These are phyloP conservation scores for Dendrocincla fuliginosa DNA, from an alignment of 2,797 vertebrate species.

Conservation along the genomic window DNA sequence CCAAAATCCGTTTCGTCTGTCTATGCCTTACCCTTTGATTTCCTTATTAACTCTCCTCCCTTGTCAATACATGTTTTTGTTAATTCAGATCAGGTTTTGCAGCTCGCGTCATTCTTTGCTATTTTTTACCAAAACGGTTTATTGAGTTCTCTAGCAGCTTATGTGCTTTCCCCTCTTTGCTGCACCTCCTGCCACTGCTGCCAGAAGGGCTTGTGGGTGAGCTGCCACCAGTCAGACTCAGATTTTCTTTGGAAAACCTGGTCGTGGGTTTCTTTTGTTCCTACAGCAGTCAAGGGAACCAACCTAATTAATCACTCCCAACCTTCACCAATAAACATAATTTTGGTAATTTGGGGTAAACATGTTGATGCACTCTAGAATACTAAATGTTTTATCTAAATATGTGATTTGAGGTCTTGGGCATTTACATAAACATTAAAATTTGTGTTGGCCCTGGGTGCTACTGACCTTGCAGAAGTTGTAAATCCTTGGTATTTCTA, in stretches of 20 bases:
- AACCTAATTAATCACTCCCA: not conserved
- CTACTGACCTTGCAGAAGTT: not conserved
- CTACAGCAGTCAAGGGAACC: not conserved
- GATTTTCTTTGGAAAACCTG: not conserved
- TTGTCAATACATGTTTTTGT: not conserved
- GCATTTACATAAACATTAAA: not conserved
- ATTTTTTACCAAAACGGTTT: not conserved
- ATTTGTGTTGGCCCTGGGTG: not conserved
- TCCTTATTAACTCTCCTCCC: constrained; percentile 34
- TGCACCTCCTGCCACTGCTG: not conserved
- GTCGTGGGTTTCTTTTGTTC: not conserved
- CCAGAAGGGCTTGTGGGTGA: not conserved
- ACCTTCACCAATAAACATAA: not conserved
- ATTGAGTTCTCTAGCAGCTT: not conserved
- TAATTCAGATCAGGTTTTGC: constrained; percentile 19
- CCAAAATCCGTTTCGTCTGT: not conserved
- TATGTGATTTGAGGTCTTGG: not conserved
- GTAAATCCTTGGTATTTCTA: not conserved
- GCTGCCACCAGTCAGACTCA: not conserved
- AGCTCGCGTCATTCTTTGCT: not conserved
- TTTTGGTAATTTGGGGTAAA: not conserved
- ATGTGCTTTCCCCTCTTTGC: not conserved
- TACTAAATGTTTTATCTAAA: not conserved
- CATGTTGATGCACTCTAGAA: not conserved
- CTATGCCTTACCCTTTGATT: constrained; percentile 22